Conservation (phyloP, 2,888 invertebrate species). For the Melinaea marsaeus region DNA sequence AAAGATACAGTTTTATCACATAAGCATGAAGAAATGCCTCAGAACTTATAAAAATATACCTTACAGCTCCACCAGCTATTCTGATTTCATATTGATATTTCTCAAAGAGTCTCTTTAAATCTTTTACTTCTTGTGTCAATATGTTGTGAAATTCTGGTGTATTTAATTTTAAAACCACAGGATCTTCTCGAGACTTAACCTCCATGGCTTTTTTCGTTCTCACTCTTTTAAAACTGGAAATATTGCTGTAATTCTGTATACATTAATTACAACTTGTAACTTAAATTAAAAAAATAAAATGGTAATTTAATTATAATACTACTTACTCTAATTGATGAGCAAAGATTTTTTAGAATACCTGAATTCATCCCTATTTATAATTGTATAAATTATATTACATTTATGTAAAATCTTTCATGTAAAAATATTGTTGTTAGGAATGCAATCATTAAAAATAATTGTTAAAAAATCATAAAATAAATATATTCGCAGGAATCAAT, state of each 20-base stretch:
- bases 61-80: conserved; percentile 97
- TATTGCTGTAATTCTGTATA: conserved; percentile 29
- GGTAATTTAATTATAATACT: neutral
- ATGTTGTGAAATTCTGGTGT: conserved; percentile 85
- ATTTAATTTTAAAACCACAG: conserved; percentile 84
- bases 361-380: too few species aligned
- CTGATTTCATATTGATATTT: conserved; percentile 90
- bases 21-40: too few species aligned
- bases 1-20: too few species aligned
- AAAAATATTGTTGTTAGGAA: too few species aligned
- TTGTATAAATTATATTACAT: too few species aligned
- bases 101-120: conserved; percentile 85
- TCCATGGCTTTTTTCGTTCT: conserved; percentile 57
- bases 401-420: too few species aligned
- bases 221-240: conserved; percentile 37
- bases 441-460: too few species aligned
- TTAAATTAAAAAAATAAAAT: neutral
- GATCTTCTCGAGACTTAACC: conserved; percentile 73
- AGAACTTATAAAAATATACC: conserved; percentile 58
- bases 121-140: conserved; percentile 88
- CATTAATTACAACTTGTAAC: neutral
- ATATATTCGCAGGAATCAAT: too few species aligned
- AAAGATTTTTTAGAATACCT: too few species aligned
- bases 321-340: conserved; percentile 7
- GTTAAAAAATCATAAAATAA: too few species aligned